Evolutionary conservation across 2,113 vertebrate genomes (phyloP).

Genomic region (Thalassarche chlororhynchos): DNA sequence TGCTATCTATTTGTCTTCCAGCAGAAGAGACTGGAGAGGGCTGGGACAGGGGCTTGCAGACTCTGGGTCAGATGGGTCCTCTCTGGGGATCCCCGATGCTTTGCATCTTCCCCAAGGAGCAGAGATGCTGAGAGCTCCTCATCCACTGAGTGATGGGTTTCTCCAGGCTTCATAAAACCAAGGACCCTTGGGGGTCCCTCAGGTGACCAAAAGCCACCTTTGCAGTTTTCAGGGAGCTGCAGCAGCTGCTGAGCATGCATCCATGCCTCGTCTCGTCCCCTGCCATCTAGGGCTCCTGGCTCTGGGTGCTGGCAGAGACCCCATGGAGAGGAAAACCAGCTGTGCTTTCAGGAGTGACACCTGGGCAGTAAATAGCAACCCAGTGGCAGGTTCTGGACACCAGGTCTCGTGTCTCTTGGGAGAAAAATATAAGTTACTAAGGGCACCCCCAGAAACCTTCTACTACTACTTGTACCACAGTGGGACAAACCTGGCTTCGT

Average conservation of each 20-base stretch:
- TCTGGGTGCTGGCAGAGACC: neutral
- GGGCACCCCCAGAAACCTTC: neutral
- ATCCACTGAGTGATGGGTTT: neutral
- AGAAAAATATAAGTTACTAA: neutral
- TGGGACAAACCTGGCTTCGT: neutral
- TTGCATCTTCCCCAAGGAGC: neutral
- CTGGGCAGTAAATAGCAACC: neutral
- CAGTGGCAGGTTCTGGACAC: neutral
- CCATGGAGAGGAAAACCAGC: neutral
- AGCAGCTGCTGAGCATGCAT: neutral
- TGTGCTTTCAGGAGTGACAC: neutral
- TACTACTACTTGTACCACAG: neutral
- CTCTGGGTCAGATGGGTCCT: neutral
- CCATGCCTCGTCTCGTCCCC: fast-evolving
- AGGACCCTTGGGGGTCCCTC: neutral
- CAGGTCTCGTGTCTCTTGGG: neutral
- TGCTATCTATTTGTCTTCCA: neutral
- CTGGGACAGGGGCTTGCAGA: neutral
- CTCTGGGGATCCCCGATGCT: neutral
- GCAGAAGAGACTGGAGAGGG: neutral
- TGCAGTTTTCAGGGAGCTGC: neutral
- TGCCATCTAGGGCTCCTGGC: fast-evolving
- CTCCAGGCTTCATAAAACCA: neutral
- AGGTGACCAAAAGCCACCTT: neutral
- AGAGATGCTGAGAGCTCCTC: neutral